phyloP scores from a whole-genome alignment of 2,113 vertebrate species.

The Cyprinodon brontotheroides region DNA sequence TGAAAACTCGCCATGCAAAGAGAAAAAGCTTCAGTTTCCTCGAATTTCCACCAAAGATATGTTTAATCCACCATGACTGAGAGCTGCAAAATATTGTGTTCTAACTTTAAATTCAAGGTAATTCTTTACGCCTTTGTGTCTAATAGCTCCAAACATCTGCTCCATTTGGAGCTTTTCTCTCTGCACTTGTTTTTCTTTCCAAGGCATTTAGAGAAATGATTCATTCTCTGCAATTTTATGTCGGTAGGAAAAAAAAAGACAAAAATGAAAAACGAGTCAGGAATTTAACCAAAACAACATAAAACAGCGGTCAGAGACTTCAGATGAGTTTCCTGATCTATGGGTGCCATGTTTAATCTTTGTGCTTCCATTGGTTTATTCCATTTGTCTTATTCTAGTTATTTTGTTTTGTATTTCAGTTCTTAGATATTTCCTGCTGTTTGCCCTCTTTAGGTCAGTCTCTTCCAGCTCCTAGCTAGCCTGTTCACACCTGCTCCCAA shows the following conservation, averaged over 20 bases:
- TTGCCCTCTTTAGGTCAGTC: too few species aligned
- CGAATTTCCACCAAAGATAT: conserved; percentile 4
- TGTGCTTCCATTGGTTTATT: too few species aligned
- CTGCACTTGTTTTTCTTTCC: not conserved
- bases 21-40: conserved; percentile 28
- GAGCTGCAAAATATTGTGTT: conserved; percentile 17
- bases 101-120: not conserved
- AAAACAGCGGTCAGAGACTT: not conserved
- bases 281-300: too few species aligned
- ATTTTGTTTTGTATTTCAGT: too few species aligned
- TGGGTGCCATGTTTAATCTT: too few species aligned
- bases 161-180: not conserved
- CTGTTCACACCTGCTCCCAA: too few species aligned
- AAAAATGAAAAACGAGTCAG: not conserved
- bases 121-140: not conserved
- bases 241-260: not conserved
- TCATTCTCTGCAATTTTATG: not conserved
- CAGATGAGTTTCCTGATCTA: not conserved
- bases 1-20: conserved; percentile 21
- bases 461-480: too few species aligned
- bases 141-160: not conserved
- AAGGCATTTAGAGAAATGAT: not conserved
- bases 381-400: too few species aligned
- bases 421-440: too few species aligned
- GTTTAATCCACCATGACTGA: not conserved